Base-by-base conservation (phyloP, 2,797 vertebrate genomes). In the Alosa sapidissima region DNA sequence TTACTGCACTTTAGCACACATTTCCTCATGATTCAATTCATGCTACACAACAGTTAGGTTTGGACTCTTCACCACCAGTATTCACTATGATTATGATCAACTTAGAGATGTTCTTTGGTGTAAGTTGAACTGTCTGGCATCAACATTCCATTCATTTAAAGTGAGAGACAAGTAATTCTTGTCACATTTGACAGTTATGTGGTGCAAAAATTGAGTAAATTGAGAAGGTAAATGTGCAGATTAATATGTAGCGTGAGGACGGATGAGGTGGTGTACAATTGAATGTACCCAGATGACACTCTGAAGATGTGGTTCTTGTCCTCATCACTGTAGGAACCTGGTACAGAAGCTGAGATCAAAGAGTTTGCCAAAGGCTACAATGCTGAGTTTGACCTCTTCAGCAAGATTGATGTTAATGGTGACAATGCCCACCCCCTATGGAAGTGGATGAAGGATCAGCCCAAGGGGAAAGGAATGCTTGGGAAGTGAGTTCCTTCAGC, bases 371-470 rank as follows among this genome's bases (percentile, higher is more conserved):
- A 94, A 16, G 91, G 90, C 55, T 98, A 96, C 87, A 94, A 97
- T 0, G 98, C 95, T 24, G 93, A 97, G 82, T 99, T 98, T 24
- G 97, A 98, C 68, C 94, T 99, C 94, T 99, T 93, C 91, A 97
- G 97, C 88, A 99, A 99, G 92, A 96, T 99, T 5, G 97, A 98
- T 0, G 98, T 99, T 83, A 99, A 99, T 0, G 97, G 97, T n/a
- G 97, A 98, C 0, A 82, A 91, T 0, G 97, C 98, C 47, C 97
- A 97, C 89, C 98, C 97, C 0, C 94, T 99, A 47, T 99, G 97
- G 97, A 99, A 97, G 88, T 99, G 98, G 98, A 94, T 99, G 97
- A 99, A 99, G 87, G 93, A 93, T 0, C 98, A 99, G 92, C 97
- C 98, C 10, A 97, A 98, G 85, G 98, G 98, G 41, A 96, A 91